Evolutionary conservation across 2,113 vertebrate genomes (phyloP).

Genomic region (Chaetops frenatus): DNA sequence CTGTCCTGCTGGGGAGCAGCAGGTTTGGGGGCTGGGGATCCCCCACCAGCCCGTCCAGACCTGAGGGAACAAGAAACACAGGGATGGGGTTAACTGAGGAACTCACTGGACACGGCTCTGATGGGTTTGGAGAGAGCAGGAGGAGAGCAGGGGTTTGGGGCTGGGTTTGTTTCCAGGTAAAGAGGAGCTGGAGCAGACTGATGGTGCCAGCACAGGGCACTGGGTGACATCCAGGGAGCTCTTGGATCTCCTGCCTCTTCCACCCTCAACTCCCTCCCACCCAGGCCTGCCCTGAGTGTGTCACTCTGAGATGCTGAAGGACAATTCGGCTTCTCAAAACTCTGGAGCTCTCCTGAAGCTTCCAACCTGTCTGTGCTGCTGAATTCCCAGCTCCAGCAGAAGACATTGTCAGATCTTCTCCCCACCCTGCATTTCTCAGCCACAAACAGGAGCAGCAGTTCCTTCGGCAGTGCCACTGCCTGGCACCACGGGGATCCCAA

Average conservation of each 20-base stretch:
- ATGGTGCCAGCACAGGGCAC: background rate
- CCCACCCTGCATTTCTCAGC: background rate
- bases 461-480: background rate
- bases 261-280: background rate
- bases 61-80: background rate
- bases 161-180: background rate
- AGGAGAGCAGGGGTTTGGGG: background rate
- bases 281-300: background rate
- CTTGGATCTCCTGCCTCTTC: background rate
- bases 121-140: background rate
- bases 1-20: background rate
- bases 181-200: background rate
- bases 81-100: background rate
- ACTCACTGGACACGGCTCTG: rapidly evolving
- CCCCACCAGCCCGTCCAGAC: background rate
- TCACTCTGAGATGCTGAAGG: background rate
- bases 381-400: background rate
- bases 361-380: background rate
- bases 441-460: background rate
- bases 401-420: background rate
- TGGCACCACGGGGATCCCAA: background rate
- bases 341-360: background rate
- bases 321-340: background rate
- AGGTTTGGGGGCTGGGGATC: background rate
- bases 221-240: background rate